A percentile compares a stretch with the other conserved stretches of the same genome.
Conservation (phyloP, 2,888 invertebrate species). For the Sinodicranocentrus sp. region DNA sequence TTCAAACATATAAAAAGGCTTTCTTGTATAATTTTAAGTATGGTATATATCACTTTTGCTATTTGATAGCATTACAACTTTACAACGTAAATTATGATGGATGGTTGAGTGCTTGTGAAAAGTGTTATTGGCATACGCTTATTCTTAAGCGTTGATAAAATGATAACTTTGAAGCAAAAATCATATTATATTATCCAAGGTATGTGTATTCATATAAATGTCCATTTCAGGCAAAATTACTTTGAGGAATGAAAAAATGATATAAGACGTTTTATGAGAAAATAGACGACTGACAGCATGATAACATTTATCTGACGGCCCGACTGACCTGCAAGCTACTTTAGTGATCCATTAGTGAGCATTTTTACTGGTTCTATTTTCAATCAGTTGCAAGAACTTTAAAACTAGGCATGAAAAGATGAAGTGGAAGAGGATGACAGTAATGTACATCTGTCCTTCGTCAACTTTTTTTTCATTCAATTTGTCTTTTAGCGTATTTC, state of each 20-base stretch:
- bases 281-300: too few relatives aligned
- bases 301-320: background rate
- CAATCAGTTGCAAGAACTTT: slow-evolving; percentile 5
- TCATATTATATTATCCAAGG: background rate
- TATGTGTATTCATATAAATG: background rate
- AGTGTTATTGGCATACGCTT: background rate
- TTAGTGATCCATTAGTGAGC: background rate
- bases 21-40: background rate
- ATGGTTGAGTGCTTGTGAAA: slow-evolving; percentile 2
- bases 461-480: slow-evolving; percentile 26
- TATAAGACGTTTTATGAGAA: too few relatives aligned
- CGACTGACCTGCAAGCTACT: background rate
- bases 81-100: slow-evolving; percentile 46
- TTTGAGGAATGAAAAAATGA: too few relatives aligned
- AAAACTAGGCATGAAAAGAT: too few relatives aligned
- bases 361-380: background rate
- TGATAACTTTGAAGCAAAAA: background rate
- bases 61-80: too few relatives aligned
- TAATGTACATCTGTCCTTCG: slow-evolving; percentile 46
- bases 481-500: slow-evolving; percentile 3
- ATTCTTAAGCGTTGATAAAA: too few relatives aligned
- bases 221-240: too few relatives aligned
- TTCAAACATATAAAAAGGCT: background rate
- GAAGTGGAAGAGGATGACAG: background rate
- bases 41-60: too few relatives aligned